These are phyloP conservation scores for Merops nubicus DNA, from an alignment of 2,113 vertebrate species.

Conservation along the genomic window DNA sequence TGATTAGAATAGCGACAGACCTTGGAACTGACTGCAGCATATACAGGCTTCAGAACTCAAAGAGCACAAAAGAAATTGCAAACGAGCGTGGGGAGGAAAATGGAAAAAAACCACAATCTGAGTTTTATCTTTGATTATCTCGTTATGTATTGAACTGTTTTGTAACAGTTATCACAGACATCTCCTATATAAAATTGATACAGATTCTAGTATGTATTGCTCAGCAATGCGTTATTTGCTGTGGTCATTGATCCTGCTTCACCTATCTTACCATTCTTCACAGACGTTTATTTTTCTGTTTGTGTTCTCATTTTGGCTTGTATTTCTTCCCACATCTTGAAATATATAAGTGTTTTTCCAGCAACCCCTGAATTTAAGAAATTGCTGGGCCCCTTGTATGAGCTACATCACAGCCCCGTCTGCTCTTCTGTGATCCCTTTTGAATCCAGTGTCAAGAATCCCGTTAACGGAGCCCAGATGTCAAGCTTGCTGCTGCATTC, in stretches of 20 bases:
- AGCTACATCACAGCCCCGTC: background rate
- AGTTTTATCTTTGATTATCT: background rate
- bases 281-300: background rate
- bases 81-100: background rate
- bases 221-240: background rate
- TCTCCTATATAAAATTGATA: background rate
- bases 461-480: background rate
- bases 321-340: background rate
- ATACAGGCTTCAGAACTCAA: background rate
- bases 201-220: background rate
- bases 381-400: background rate
- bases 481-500: background rate
- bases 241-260: background rate
- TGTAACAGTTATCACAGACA: rapidly evolving
- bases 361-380: background rate
- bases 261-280: background rate
- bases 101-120: background rate
- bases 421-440: background rate
- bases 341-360: background rate
- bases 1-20: background rate
- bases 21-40: background rate
- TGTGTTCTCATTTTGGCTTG: background rate
- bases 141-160: background rate
- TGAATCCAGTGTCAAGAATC: background rate
- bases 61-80: background rate